Evolutionary conservation across 2,888 invertebrate genomes (phyloP), one percentile per base, ranked within the genome.

Genomic region (Melieria omissa): DNA sequence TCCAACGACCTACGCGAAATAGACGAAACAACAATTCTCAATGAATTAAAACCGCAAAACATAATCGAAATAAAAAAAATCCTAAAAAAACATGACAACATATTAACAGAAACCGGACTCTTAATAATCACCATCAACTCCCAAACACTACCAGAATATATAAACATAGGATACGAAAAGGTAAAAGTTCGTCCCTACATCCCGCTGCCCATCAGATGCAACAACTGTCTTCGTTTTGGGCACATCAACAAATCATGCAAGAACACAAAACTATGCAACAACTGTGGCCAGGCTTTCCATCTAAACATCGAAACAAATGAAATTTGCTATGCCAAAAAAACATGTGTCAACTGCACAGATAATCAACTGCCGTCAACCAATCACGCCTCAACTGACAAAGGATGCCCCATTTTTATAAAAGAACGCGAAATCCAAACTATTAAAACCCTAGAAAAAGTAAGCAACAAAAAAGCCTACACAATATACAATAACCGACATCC

Each of bases 21-120:
- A 9, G 14, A 10, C 10, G 29, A 58, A 58, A 6, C 58, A 16
- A 10, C 3, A 14, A 58, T 58, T 10, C 58, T 58, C 14, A 9
- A 14, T 16, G 41, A 58, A 58, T 29, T 58, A 58, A 58, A 58
- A 58, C 58, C 14, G 10, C 58, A 58, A 58, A 6, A 58, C 29
- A 58, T 6, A 41, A 6, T 10, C 9, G 58, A 58, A 14, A 41
- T 58, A 0, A 58, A 58, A 58, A 58, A 29, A 29, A 29, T 29
- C 29, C 29, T 6, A 12, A 16, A 54, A n/a, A 54, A 54, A 54
- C 9, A 1, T 54, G 14, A 54, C 6, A 6, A 54, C 9, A 10
- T 6, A 54, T 54, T 6, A 54, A 54, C 7, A 10, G n/a, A 6
- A 14, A 6, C 14, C 1, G 54, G 54, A 14, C 54, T 54, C 12